Conservation (phyloP, 2,113 vertebrate genomes). For the Lophura nycthemera region DNA sequence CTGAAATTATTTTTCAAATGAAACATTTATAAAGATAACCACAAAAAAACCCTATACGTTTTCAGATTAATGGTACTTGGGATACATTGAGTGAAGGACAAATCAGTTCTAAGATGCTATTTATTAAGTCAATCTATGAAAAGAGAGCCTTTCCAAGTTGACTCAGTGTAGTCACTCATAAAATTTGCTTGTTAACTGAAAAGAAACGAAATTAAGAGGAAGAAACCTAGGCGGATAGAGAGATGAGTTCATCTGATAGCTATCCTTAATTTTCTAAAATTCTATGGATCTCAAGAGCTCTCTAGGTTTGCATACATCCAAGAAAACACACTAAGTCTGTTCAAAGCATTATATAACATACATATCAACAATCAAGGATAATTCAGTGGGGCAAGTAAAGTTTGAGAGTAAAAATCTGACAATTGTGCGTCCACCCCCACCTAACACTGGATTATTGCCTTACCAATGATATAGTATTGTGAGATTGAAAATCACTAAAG, state of each 20-base stretch:
- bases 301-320: too few species aligned
- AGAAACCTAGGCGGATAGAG: background rate
- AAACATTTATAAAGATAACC: background rate
- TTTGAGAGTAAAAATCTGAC: background rate
- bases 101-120: fast-evolving
- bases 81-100: background rate
- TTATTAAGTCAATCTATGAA: background rate
- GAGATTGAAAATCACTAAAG: background rate
- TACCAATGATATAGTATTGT: background rate
- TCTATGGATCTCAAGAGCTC: background rate
- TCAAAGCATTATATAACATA: background rate
- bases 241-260: background rate
- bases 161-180: background rate
- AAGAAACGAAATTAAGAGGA: background rate
- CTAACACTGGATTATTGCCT: background rate
- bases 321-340: background rate
- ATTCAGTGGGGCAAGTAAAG: background rate
- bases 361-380: background rate
- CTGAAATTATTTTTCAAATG: background rate
- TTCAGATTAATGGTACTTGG: background rate
- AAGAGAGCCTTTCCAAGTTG: background rate
- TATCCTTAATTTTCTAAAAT: background rate
- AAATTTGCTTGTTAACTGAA: background rate
- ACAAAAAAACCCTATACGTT: background rate
- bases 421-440: fast-evolving